Conservation (phyloP, 2,888 invertebrate species). For the Orthosia cruda region DNA sequence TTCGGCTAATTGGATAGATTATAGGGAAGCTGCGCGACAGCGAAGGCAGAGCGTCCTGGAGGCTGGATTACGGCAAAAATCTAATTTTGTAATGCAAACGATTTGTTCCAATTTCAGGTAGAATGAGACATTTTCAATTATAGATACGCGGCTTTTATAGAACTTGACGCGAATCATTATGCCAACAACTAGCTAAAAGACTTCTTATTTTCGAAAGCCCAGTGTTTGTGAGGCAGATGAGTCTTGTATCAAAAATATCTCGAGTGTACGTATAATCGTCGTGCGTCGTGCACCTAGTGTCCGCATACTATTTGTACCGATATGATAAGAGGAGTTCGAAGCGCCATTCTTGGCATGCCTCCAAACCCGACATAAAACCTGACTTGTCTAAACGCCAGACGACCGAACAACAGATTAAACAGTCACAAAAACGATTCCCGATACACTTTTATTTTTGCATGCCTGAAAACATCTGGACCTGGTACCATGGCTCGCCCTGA, state of each 20-base stretch:
- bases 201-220: conserved; percentile 6
- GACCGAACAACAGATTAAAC: conserved; percentile 16
- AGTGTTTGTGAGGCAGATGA: conserved; percentile 16
- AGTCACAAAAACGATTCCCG: conserved; percentile 3
- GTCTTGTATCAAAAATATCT: conserved; percentile 29
- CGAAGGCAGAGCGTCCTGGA: background rate
- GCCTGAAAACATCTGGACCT: background rate
- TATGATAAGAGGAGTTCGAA: conserved; percentile 19
- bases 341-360: conserved; percentile 48
- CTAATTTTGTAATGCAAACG: conserved; percentile 7
- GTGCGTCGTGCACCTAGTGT: conserved; percentile 6
- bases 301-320: conserved; percentile 22
- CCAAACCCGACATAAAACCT: conserved; percentile 44
- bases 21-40: background rate
- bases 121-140: background rate
- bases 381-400: conserved; percentile 27
- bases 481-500: background rate
- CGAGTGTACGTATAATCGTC: conserved; percentile 20
- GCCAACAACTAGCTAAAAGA: background rate
- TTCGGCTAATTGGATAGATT: conserved; percentile 19
- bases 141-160: background rate
- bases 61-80: conserved; percentile 7
- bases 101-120: background rate
- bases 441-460: conserved; percentile 14
- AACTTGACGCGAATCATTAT: background rate